Base-by-base conservation (phyloP, 1,140 invertebrate species). In the Pseudomyrmex sp. region DNA sequence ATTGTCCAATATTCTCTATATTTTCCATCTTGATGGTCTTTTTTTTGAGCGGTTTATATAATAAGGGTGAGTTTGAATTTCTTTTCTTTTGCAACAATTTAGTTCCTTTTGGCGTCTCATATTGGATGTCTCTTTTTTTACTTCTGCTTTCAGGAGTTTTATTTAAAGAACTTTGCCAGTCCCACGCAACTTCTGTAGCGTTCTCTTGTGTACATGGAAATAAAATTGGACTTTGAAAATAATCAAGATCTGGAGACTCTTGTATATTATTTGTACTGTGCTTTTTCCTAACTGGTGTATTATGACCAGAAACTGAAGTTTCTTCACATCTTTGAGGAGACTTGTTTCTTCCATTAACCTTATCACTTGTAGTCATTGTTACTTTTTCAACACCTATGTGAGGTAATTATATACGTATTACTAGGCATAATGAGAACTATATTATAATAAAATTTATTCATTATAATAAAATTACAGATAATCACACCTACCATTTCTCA, bases 181-280 rank as follows among this genome's bases (percentile, higher is more conserved):
- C 92, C 92, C 92, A 93, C 0, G 90, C 89, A 35, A 93, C 89
- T 68, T 93, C 92, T 26, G 88, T 91, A 48, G 85, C 89, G 0
- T 88, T 88, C 48, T 93, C 91, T 48, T 93, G 92, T 0, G 92
- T 93, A 9, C 82, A 88, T 2, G 84, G 87, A 20, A 82, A 61
- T 7, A 84, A 85, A 10, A 90, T 83, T 12, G 88, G 91, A 74
- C 90, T 92, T 2, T 56, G 72, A 48, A 65, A 82, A 82, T 89
- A 89, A 66, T 91, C 82, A 4, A 88, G 56, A 23, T 90, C 83
- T 2, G 82, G 82, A 46, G 88, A 85, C 1, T 90, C 87, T 70
- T 88, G 83, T 3, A 63, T 7, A 15, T 70, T 79, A 8, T 72
- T 66, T 2, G 2, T 10, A 46, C 15, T 56, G 5, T 66, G 18